A percentile compares a stretch with the other conserved stretches of the same genome.
phyloP scores from a whole-genome alignment of 2,797 vertebrate species.

The Cottoperca gobio region DNA sequence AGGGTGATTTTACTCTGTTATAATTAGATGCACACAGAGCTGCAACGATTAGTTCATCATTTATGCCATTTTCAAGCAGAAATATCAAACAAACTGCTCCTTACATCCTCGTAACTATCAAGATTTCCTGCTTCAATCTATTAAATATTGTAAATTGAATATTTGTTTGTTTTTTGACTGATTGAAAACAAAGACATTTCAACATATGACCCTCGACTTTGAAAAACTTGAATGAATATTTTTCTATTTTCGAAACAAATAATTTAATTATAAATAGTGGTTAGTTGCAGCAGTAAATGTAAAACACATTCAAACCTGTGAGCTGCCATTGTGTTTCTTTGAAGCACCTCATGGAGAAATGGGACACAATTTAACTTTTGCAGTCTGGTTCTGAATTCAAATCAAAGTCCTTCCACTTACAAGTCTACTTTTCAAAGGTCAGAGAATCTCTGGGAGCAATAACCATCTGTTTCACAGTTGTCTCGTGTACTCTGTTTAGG shows the following conservation, averaged over 20 bases:
- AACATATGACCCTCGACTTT: background rate
- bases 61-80: background rate
- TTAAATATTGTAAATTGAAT: background rate
- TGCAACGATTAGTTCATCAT: background rate
- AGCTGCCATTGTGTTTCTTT: conserved; percentile 21
- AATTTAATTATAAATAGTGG: background rate
- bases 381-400: conserved; percentile 55
- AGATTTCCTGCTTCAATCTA: background rate
- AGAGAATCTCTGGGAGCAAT: conserved; percentile 58
- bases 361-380: conserved; percentile 37
- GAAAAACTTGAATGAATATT: too few species aligned
- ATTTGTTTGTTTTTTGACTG: background rate
- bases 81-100: background rate
- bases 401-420: conserved; percentile 53
- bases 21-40: conserved; percentile 7
- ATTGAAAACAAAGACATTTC: background rate
- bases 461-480: conserved; percentile 67
- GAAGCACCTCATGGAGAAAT: conserved; percentile 11
- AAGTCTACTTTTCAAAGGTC: conserved; percentile 63
- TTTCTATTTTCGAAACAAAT: background rate
- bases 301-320: background rate
- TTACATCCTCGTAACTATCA: background rate
- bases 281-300: background rate
- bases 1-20: conserved; percentile 1
- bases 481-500: conserved; percentile 55